Evolutionary conservation across 2,113 vertebrate genomes (phyloP), one percentile per base, ranked within the genome.

Genomic region (Collichthys lucidus): DNA sequence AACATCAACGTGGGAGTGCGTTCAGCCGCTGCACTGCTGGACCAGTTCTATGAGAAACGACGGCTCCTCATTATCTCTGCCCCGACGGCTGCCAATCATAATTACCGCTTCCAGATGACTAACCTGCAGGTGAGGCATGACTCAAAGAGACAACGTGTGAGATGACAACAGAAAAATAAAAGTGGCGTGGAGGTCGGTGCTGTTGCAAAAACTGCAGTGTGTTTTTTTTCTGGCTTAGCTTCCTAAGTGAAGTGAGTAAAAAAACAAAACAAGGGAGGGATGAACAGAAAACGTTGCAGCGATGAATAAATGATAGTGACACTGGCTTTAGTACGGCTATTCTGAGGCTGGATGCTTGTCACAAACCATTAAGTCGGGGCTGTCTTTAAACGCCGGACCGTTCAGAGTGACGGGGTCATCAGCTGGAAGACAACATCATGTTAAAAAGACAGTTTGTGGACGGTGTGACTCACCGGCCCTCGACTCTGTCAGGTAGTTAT

Each of bases 1-100:
- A 99, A 96, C 91, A 95, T 99, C 88, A 99, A 98, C 82, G 96
- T 97, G 86, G 96, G 96, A 2, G 96, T 99, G 82, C 96, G 96
- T 67, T 94, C 96, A 5, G 98, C 97, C 59, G 96, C 97, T 11
- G 96, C 96, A 1, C 96, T 99, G 76, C 92, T 99, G 90, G 98
- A 99, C 90, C 98, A 99, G 49, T 99, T 99, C 95, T 99, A 99
- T 83, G 98, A 99, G 94, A 99, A 99, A 91, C 93, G 97, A 26
- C 96, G 98, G 53, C 94, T 99, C 53, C 93, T 99, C 83, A 96
- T 99, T 88, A 95, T 99, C 93, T 99, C 98, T 1, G 96, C 98
- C 29, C 97, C 98, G 42, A 97, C 97, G 63, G 98, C 96, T 56
- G 96, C 97, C 83, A 97, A 98, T 94, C 96, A 98, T 57, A 97